Percentiles rank a stretch among this genome's conserved stretches.
These are phyloP conservation scores for Lithophane leautieri DNA, from an alignment of 2,888 invertebrate species.

Conservation along the genomic window DNA sequence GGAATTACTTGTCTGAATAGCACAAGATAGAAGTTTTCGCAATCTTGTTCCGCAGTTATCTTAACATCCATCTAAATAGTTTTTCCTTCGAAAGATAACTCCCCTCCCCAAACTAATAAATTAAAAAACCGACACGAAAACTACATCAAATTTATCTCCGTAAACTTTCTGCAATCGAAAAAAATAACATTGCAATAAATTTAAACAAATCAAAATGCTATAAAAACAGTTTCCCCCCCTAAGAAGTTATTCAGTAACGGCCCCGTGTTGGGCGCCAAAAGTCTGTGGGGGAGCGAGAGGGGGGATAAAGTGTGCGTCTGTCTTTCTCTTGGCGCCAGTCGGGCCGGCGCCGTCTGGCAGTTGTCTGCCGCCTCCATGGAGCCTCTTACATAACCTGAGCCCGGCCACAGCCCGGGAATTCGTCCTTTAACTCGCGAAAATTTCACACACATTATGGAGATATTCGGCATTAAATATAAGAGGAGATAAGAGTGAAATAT, in stretches of 20 bases:
- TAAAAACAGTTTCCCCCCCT: slow-evolving; percentile 70
- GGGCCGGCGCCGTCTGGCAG: slow-evolving; percentile 88
- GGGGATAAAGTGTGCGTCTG: slow-evolving; percentile 59
- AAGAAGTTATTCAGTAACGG: slow-evolving; percentile 61
- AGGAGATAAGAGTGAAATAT: slow-evolving; percentile 47
- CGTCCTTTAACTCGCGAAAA: slow-evolving; percentile 50
- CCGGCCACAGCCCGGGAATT: slow-evolving; percentile 63
- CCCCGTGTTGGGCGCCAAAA: slow-evolving; percentile 80
- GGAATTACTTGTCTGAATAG: neutral
- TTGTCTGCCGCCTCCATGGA: slow-evolving; percentile 82
- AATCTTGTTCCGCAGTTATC: slow-evolving; percentile 37
- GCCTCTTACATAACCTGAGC: slow-evolving; percentile 83
- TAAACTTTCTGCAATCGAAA: slow-evolving; percentile 50
- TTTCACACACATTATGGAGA: slow-evolving; percentile 56
- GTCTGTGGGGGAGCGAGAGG: slow-evolving; percentile 67
- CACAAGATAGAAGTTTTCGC: slow-evolving; percentile 15
- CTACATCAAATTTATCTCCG: slow-evolving; percentile 55
- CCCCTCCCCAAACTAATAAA: slow-evolving; percentile 46
- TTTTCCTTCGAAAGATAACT: slow-evolving; percentile 18
- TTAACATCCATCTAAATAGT: slow-evolving; percentile 44
- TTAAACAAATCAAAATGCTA: slow-evolving; percentile 79
- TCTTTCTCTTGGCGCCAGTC: slow-evolving; percentile 88
- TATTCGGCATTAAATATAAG: slow-evolving; percentile 48
- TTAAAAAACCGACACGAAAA: slow-evolving; percentile 49
- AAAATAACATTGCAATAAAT: slow-evolving; percentile 77